Base-by-base conservation (phyloP, 2,113 vertebrate genomes). In the Microcebus griseorufus region DNA sequence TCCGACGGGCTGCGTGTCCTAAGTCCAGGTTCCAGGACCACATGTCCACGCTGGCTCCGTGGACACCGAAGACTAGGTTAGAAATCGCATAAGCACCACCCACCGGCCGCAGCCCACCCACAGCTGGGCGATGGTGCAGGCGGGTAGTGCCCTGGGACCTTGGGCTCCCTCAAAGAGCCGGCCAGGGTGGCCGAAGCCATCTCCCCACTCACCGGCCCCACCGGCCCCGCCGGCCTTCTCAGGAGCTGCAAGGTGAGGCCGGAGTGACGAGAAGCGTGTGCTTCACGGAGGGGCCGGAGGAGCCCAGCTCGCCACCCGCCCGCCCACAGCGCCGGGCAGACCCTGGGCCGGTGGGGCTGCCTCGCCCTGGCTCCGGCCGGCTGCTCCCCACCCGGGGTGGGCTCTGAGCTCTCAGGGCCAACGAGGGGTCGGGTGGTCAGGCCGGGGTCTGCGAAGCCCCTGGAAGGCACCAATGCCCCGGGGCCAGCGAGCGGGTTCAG, bases 141-240 rank as follows among this genome's bases (percentile, higher is more conserved):
- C 8, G 34, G 6, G 72, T 6, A 73, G 72, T 25, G 39, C 72
- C 25, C 12, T 13, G 39, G 23, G 12, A 9, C 17, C 34, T 20
- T 6, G 1, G 53, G 48, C 69, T 78, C 51, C 51, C 62, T 14
- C 48, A 72, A 10, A 27, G 69, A 27, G 69, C 34, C 11, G 5
- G 69, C 87, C 55, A 16, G 72, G 80, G 58, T 34, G 9, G n/a
- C 6, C n/a, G 25, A 12, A 18, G 34, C 67, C 18, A 7, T 14
- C 22, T 67, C 13, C 32, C 29, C 2, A 7, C 6, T 34, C 64
- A 6, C 64, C 6, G 29, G 29, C 64, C 92, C 58, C 2, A n/a
- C n/a, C n/a, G n/a, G n/a, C n/a, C n/a, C n/a, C n/a, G n/a, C 6
- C 25, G 13, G 48, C 53, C 69, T 92, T 73, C 91, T 88, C 84